These are phyloP conservation scores for Meloidogyne hapla DNA, from an alignment of 1,140 invertebrate genomes.

Conservation along the genomic window DNA sequence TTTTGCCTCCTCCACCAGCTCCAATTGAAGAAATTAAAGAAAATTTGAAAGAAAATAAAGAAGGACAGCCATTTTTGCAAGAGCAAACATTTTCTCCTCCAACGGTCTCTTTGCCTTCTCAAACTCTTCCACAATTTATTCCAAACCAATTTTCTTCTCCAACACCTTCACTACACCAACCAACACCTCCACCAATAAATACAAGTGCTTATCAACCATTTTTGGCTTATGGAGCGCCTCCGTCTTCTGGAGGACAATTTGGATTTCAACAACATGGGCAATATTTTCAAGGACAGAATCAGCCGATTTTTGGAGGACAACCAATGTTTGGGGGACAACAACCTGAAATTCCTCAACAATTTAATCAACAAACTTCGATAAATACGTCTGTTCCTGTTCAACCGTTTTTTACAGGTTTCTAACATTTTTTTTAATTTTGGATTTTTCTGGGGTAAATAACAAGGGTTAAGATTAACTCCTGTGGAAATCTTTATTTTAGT, in stretches of 20 bases:
- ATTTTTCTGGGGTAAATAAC: neutral
- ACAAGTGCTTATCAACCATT: slow-evolving; percentile 50
- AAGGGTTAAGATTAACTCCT: no score
- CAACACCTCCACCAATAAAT: slow-evolving; percentile 41
- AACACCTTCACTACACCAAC: neutral
- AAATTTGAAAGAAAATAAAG: neutral
- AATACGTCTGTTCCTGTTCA: neutral
- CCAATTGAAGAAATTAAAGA: slow-evolving; percentile 18
- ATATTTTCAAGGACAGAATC: neutral
- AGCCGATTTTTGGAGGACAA: no score
- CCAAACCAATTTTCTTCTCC: neutral
- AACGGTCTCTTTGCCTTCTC: neutral
- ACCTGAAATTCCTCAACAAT: neutral
- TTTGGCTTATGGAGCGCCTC: slow-evolving; percentile 50
- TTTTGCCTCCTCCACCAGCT: slow-evolving; percentile 8
- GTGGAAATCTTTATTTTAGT: no score
- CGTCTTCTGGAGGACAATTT: slow-evolving; percentile 4
- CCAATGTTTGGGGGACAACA: neutral
- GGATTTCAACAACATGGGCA: slow-evolving; percentile 20
- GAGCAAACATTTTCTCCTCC: neutral
- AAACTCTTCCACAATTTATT: neutral
- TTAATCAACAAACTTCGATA: neutral
- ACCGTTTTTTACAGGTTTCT: slow-evolving; percentile 14
- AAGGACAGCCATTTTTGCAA: neutral
- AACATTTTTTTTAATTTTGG: slow-evolving; percentile 13